phyloP scores from a whole-genome alignment of 2,888 invertebrate species.

The Volucella inflata region DNA sequence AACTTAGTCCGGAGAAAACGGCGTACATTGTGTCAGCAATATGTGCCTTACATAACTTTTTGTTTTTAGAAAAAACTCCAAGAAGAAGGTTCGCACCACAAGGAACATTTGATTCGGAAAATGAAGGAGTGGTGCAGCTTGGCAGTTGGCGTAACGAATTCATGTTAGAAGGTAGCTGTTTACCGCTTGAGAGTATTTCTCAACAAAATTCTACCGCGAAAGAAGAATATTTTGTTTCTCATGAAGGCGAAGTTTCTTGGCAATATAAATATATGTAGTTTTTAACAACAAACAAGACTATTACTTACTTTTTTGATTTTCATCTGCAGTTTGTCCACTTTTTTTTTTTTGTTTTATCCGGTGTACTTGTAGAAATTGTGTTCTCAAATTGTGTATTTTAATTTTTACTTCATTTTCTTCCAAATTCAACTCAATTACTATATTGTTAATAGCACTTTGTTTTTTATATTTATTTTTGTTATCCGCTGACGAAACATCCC shows the following conservation, averaged over 20 bases:
- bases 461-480: constrained; percentile 2
- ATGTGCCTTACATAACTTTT: constrained; percentile 6
- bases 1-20: not conserved
- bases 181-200: constrained; percentile 6
- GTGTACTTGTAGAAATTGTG: too few species aligned
- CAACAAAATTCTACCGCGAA: constrained; percentile 1
- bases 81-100: too few species aligned
- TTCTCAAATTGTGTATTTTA: too few species aligned
- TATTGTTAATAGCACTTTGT: too few species aligned
- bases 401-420: too few species aligned
- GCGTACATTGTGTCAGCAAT: not conserved
- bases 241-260: constrained; percentile 4
- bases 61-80: not conserved
- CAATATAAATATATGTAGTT: constrained; percentile 2
- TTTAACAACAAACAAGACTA: too few species aligned
- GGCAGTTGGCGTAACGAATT: too few species aligned
- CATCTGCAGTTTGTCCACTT: too few species aligned
- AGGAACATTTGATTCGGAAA: constrained; percentile 5
- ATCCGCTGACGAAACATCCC: constrained; percentile 1
- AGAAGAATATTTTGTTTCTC: constrained; percentile 9
- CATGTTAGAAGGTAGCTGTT: constrained; percentile 3
- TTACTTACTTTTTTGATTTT: too few species aligned
- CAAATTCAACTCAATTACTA: too few species aligned
- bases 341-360: too few species aligned
- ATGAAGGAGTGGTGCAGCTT: too few species aligned